These are phyloP conservation scores for Ispidina picta DNA, from an alignment of 2,797 vertebrate species.

Conservation along the genomic window DNA sequence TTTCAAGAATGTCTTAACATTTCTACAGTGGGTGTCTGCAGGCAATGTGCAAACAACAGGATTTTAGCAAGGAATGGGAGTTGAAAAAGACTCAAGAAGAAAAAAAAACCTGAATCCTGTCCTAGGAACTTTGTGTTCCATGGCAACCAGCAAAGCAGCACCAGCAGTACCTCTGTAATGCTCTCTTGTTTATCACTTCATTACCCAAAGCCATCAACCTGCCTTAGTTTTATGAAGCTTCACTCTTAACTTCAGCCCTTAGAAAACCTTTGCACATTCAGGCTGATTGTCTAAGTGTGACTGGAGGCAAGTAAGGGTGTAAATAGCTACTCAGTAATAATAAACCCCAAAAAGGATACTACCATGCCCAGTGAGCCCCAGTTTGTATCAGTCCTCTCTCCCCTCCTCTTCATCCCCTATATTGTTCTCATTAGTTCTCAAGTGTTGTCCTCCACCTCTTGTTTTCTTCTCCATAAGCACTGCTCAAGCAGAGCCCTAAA, in stretches of 20 bases:
- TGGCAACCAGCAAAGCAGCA: background rate
- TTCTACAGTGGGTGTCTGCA: background rate
- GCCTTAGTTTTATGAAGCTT: background rate
- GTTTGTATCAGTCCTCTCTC: background rate
- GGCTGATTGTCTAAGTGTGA: background rate
- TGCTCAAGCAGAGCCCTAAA: background rate
- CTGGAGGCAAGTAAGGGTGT: background rate
- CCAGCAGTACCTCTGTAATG: background rate
- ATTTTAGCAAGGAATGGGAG: background rate
- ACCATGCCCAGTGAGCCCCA: background rate
- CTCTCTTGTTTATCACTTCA: background rate
- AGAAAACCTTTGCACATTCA: background rate
- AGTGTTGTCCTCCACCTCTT: background rate
- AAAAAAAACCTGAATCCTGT: background rate
- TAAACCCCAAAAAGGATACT: background rate
- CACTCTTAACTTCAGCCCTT: background rate
- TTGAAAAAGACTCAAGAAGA: background rate
- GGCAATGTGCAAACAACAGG: background rate
- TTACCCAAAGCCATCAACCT: background rate
- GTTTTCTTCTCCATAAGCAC: background rate
- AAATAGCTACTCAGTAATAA: background rate
- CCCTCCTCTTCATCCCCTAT: background rate
- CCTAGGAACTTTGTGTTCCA: background rate
- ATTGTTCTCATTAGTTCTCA: background rate
- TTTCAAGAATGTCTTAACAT: background rate